phyloP scores from a whole-genome alignment of 2,113 vertebrate genomes.

The Oriolus oriolus region DNA sequence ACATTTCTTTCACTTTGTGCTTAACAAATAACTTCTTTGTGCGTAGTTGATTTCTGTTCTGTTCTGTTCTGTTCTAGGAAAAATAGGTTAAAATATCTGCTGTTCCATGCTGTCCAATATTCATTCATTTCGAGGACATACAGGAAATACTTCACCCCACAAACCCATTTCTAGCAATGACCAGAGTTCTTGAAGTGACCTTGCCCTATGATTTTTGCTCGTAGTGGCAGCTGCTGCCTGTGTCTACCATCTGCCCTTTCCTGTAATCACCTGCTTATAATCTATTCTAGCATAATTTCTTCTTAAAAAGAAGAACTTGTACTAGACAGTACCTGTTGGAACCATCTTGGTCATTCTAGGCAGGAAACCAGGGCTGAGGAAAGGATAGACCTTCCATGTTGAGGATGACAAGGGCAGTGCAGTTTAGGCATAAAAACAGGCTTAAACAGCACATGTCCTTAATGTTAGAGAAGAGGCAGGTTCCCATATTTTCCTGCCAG shows the following conservation, averaged over 20 bases:
- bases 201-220: background rate
- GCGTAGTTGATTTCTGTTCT: background rate
- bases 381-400: background rate
- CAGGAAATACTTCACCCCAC: background rate
- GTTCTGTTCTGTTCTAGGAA: background rate
- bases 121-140: background rate
- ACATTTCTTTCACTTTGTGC: background rate
- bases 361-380: background rate
- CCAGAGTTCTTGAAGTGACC: background rate
- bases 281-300: background rate
- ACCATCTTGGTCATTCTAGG: background rate
- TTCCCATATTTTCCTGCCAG: background rate
- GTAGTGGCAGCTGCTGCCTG: background rate
- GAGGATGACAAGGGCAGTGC: background rate
- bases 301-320: background rate
- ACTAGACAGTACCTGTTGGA: background rate
- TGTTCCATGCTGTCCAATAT: background rate
- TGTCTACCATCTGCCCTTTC: background rate
- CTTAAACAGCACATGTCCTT: background rate
- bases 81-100: background rate
- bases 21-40: background rate
- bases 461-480: background rate
- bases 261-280: background rate
- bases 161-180: background rate
- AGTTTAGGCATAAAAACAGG: background rate